Evolutionary conservation across 2,888 invertebrate genomes (phyloP).

Genomic region (Andricus quercusramuli): DNA sequence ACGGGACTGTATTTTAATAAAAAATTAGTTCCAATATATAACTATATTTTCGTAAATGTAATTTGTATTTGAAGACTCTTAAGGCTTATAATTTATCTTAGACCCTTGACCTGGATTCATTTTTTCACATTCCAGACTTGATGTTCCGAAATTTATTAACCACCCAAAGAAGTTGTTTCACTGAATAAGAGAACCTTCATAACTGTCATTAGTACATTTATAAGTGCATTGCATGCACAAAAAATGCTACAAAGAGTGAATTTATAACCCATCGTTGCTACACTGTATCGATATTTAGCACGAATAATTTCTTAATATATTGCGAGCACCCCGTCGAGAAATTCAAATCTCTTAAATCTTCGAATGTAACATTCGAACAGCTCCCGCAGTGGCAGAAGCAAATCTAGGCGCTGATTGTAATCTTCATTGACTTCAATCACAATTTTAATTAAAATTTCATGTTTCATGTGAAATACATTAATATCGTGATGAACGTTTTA

Average conservation of each 20-base stretch:
- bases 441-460: not conserved
- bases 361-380: not conserved
- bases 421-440: not conserved
- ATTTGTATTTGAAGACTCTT: no score
- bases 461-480: not conserved
- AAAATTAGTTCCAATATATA: no score
- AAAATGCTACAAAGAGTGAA: not conserved
- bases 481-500: no score
- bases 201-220: not conserved
- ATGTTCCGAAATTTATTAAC: not conserved
- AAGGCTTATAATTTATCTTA: not conserved
- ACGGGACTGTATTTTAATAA: no score
- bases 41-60: no score
- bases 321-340: not conserved
- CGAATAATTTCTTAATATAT: not conserved
- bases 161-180: not conserved
- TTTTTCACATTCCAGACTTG: not conserved
- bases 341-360: conserved; percentile 3
- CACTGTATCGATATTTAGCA: not conserved
- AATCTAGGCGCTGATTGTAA: not conserved
- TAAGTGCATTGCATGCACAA: not conserved
- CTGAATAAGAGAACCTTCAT: not conserved
- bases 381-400: not conserved
- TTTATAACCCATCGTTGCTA: not conserved
- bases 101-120: not conserved